Conservation (phyloP, 2,888 invertebrate species). For the Notocelia uddmanniana region DNA sequence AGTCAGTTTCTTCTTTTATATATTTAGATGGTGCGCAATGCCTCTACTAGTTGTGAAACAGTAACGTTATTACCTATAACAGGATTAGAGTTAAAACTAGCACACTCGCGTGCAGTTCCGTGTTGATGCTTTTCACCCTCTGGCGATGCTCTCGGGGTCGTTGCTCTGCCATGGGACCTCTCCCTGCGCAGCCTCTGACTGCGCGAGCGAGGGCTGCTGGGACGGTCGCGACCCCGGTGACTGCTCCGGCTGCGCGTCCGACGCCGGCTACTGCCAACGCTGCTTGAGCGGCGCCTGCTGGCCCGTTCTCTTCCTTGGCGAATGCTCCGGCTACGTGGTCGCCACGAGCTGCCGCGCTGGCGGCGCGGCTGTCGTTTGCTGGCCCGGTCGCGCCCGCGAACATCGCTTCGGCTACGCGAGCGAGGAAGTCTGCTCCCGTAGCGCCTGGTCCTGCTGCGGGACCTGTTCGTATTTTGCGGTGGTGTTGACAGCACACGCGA, state of each 20-base stretch:
- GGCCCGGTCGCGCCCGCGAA: neutral
- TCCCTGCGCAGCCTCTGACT: neutral
- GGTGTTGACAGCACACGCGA: constrained; percentile 24
- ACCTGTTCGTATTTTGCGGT: neutral
- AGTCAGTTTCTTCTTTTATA: too few species aligned
- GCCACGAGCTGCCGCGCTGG: neutral
- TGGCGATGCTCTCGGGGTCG: neutral
- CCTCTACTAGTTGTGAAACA: constrained; percentile 18
- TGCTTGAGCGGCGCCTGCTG: constrained; percentile 23
- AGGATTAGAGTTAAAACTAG: neutral
- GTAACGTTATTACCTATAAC: neutral
- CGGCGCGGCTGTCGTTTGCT: neutral
- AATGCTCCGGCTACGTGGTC: constrained; percentile 12
- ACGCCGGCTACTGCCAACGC: neutral
- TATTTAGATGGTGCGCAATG: constrained; percentile 30
- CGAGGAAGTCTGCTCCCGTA: neutral
- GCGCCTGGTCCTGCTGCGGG: neutral
- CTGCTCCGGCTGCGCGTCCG: constrained; percentile 28
- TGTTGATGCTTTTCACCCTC: neutral
- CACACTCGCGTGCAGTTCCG: constrained; percentile 6
- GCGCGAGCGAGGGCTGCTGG: constrained; percentile 19
- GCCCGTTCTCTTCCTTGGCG: neutral
- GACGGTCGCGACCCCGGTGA: constrained; percentile 6
- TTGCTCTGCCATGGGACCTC: constrained; percentile 1
- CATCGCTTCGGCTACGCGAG: constrained; percentile 1